Evolutionary conservation across 2,797 vertebrate species (phyloP), one percentile per base, ranked within the genome.

Genomic region (Acomys russatus): DNA sequence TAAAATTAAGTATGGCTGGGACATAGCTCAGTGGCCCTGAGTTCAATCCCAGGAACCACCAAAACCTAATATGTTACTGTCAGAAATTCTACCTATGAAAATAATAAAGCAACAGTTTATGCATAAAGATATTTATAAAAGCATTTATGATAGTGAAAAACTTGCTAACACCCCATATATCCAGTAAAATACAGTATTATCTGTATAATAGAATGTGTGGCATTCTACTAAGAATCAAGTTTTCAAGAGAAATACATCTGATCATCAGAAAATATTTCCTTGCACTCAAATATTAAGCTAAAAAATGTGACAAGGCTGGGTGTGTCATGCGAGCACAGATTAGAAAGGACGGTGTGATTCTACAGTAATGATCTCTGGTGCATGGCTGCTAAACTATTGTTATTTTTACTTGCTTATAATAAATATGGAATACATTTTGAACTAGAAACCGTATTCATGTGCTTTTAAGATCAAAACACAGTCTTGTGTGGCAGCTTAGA

Each of bases 361-460:
- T 51, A 14, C 10, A 68, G 23, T 76, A 14, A 79, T 74, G 59
- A 51, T 74, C 54, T 80, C 44, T 87, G 20, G n/a, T 74, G 10
- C 22, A 33, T 51, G 30, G 71, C 76, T 84, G 23, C 63, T 79
- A 73, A 70, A 9, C 80, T 80, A 28, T 70, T 89, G 84, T 70
- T 14, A 30, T 82, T 89, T 96, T 90, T 90, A 51, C 22, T 95
- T 90, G 20, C 35, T 38, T 95, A 10, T 85, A 87, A 89, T 85
- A 44, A 94, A 84, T 63, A 88, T 68, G 23, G 86, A 86, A 70
- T 73, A 2, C 25, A 82, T 96, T 94, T 94, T 59, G 87, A 96
- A 79, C 64, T 28, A 92, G 18, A 54, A 90, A 85, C 20, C n/a
- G 0, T 84, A 6, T 87, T 64, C 92, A 12, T 92, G 54, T 93